Percentiles rank a stretch among this genome's conserved stretches.
Evolutionary conservation across 53 echinoderm and acorn worm genomes (phyloP).

Genomic region (Henricia sp.): DNA sequence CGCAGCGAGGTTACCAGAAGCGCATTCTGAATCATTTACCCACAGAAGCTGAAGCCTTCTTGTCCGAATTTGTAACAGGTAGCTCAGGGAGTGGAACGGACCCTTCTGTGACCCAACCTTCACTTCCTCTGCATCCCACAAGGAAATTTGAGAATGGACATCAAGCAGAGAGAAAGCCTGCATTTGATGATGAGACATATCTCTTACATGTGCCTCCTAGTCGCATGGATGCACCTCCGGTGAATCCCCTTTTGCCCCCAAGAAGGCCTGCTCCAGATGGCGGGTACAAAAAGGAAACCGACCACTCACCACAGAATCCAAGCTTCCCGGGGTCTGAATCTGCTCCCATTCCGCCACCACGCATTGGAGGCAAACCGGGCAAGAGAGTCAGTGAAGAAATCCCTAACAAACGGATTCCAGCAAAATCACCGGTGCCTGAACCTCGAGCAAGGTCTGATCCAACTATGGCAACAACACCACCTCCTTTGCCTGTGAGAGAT

Average conservation of each 20-base stretch:
- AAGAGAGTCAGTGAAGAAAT: neutral
- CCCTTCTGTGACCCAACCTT: constrained; percentile 12
- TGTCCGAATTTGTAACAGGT: constrained; percentile 52
- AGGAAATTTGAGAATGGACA: constrained; percentile 45
- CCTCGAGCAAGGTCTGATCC: constrained; percentile 40
- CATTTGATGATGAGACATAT: constrained; percentile 49
- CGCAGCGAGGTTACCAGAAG: constrained; percentile 88
- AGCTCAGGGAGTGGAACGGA: constrained; percentile 9
- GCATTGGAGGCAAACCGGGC: neutral
- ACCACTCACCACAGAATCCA: neutral
- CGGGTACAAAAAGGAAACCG: neutral
- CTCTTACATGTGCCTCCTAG: constrained; percentile 4
- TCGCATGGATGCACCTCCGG: neutral
- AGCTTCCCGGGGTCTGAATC: neutral
- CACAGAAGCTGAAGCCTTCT: constrained; percentile 52
- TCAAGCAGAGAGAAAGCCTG: constrained; percentile 10
- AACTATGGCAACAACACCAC: neutral
- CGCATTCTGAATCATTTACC: constrained; percentile 78
- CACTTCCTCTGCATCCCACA: constrained; percentile 43
- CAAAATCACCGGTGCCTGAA: constrained; percentile 17
- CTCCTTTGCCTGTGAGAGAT: constrained; percentile 52
- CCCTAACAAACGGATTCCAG: neutral
- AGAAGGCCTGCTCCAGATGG: constrained; percentile 2
- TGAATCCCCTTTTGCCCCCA: constrained; percentile 1
- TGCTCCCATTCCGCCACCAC: constrained; percentile 21